phyloP scores from a whole-genome alignment of 2,888 invertebrate genomes.

The Dusona sp. region DNA sequence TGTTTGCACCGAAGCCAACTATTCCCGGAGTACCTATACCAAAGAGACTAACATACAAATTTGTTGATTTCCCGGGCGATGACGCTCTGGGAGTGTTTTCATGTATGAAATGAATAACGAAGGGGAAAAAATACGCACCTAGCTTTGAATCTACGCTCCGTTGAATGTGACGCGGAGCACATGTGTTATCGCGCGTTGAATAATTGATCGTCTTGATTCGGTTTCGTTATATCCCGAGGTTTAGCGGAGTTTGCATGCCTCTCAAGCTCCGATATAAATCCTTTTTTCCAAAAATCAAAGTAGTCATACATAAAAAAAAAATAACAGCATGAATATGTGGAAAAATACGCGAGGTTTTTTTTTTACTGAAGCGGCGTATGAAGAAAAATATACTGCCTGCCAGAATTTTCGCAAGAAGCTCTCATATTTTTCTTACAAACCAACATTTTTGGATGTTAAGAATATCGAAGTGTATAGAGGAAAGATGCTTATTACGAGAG shows the following conservation, averaged over 20 bases:
- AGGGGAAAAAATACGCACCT: slow-evolving; percentile 14
- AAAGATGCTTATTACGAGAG: too few species aligned
- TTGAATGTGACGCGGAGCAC: slow-evolving; percentile 12
- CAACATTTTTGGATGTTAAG: too few species aligned
- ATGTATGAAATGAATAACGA: slow-evolving; percentile 20
- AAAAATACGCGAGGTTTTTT: too few species aligned
- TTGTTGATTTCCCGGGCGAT: slow-evolving; percentile 64
- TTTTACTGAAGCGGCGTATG: too few species aligned
- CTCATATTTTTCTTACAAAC: too few species aligned
- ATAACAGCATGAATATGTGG: too few species aligned
- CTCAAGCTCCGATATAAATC: neutral
- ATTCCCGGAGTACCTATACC: slow-evolving; percentile 9
- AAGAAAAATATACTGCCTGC: too few species aligned
- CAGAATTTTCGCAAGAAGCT: too few species aligned
- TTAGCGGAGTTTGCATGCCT: neutral
- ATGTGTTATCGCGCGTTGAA: slow-evolving; percentile 47
- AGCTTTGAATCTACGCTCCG: slow-evolving; percentile 18
- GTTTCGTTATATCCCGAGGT: neutral
- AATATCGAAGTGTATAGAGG: too few species aligned
- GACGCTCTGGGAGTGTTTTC: neutral
- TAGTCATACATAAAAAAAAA: neutral
- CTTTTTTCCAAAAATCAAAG: neutral
- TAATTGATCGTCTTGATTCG: slow-evolving; percentile 57
- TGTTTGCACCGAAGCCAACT: slow-evolving; percentile 28
- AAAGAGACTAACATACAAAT: slow-evolving; percentile 46